phyloP scores from a whole-genome alignment of 2,113 vertebrate genomes.

The Tenebrosternarchus preto region DNA sequence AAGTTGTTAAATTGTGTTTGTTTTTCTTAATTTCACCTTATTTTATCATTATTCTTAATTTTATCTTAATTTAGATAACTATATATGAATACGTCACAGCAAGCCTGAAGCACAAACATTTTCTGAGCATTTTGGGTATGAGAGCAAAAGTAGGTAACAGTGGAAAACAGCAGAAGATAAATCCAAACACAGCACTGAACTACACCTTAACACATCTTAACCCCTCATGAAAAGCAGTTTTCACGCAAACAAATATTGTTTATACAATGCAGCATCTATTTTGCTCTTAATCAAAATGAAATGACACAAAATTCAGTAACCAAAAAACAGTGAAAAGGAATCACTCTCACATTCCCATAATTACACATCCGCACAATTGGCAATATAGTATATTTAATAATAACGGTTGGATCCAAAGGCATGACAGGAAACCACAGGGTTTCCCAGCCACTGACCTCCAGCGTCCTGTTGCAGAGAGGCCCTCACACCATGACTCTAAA shows the following conservation, averaged over 20 bases:
- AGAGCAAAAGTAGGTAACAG: background rate
- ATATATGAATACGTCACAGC: background rate
- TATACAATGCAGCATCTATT: background rate
- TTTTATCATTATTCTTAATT: no score
- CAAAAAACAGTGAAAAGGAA: background rate
- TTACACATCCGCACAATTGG: background rate
- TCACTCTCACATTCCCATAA: no score
- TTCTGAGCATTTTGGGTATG: no score
- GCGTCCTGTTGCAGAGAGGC: background rate
- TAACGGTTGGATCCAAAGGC: background rate
- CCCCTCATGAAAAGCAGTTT: background rate
- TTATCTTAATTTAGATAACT: no score
- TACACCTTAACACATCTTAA: background rate
- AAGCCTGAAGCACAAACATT: background rate
- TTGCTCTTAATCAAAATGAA: background rate
- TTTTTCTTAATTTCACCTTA: no score
- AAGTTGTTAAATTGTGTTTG: no score
- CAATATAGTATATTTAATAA: background rate
- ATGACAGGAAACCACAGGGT: background rate
- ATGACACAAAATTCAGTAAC: background rate
- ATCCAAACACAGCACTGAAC: background rate
- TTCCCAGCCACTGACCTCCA: conserved; percentile 7
- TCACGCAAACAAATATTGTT: background rate
- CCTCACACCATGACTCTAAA: background rate
- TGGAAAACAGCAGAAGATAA: conserved; percentile 19